Base-by-base conservation (phyloP, 2,797 vertebrate genomes). In the Ciconia nigra region DNA sequence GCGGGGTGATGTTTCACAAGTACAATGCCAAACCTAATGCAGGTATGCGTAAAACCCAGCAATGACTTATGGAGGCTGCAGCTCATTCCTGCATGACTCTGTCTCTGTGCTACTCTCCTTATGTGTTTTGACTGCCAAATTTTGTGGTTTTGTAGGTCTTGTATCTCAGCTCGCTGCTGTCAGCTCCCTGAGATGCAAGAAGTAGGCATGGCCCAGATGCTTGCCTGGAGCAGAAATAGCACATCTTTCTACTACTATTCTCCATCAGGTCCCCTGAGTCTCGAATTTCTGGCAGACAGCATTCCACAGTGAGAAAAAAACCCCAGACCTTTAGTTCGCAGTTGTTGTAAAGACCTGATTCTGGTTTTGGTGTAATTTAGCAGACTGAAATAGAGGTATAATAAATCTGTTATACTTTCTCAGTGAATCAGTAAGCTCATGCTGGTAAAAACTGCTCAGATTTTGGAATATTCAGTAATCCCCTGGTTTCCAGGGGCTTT, bases 211-310 rank as follows among this genome's bases (percentile, higher is more conserved):
- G 83, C 88, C 88, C 94, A 90, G 93, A 71, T 96, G 91, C 93
- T 85, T 35, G 85, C 96, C 94, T 93, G 80, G 9, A 93, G 90
- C 86, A 96, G 80, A 93, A 97, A 94, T 92, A 92, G 55, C 88
- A 84, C 90, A 24, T 71, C 72, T 54, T 61, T 59, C 58, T 91
- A 51, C 95, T 96, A 35, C 88, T 81, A 1, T 29, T 90, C 81
- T 61, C 90, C 62, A 47, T 25, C 66, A 33, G 70, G 57, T 86
- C 90, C 77, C 80, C 73, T 13, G 93, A 87, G 93, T 8, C 33
- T 41, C 24, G 66, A 17, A 44, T 95, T 90, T 78, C 73, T 97
- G 90, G 70, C 83, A 92, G 86, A 33, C 33, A 92, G 10, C 11
- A 2, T 80, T 82, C 82, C 78, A 19, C 0, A 10, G 79, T 71